Evolutionary conservation across 2,797 vertebrate species (phyloP), one percentile per base, ranked within the genome.

Genomic region (Babyrousa celebensis): DNA sequence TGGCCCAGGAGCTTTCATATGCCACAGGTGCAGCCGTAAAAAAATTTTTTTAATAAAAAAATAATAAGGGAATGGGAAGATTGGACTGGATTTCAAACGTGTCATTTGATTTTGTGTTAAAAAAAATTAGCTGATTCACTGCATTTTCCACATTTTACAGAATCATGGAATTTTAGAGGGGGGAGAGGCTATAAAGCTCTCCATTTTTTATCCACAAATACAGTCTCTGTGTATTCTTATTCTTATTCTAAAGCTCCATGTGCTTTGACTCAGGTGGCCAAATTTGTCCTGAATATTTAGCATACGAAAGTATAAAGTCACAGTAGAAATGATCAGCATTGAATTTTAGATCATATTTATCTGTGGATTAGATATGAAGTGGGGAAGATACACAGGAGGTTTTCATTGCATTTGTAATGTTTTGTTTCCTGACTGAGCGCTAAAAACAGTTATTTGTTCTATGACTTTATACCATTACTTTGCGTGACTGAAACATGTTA

Each of bases 401-500:
- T 72, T 79, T 68, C 32, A 3, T 40, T 71, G 36, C 36, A 20
- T 20, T 84, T 60, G 10, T 56, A 75, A 62, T 12, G 43, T 63
- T 86, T 85, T 20, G 29, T 80, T 80, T 79, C 70, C 93, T 74
- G 74, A 63, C 10, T 8, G 79, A 77, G 17, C 43, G 36, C 82
- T 78, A 78, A 82, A 85, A 94, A 79, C 58, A 87, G 70, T 86
- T 21, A 20, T 94, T 74, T 91, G 58, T 88, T 79, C 16, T 78
- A 72, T 82, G 68, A 68, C 58, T 94, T 95, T 77, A 84, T 32
- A 72, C 40, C 40, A 90, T 36, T 84, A 92, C 68, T 95, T 77
- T 56, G 43, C 67, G 85, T 56, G 68, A 74, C 82, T 94, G 58
- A 96, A 96, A 62, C 10, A 79, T 91, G 77, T 79, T 89, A 75